Evolutionary conservation across 2,113 vertebrate species (phyloP).

Genomic region (Picathartes gymnocephalus): DNA sequence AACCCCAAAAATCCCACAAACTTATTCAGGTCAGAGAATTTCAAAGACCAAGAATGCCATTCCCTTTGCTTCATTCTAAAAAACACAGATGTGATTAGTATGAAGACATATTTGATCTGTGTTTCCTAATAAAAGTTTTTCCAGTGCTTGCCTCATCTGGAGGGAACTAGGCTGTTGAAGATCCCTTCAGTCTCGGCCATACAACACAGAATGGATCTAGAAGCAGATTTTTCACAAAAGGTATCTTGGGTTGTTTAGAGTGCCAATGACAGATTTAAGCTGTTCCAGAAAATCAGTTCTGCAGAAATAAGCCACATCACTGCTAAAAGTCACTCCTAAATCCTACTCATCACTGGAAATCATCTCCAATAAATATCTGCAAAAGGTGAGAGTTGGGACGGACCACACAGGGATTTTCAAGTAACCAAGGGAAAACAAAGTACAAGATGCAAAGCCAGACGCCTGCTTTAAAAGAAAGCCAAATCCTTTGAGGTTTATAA

Average conservation of each 20-base stretch:
- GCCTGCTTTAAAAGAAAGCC: background rate
- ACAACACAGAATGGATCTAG: rapidly evolving
- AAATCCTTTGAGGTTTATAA: constrained; percentile 5
- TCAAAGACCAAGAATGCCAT: background rate
- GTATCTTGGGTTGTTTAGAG: background rate
- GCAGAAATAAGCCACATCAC: background rate
- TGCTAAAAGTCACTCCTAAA: background rate
- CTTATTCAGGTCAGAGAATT: background rate
- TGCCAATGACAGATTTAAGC: background rate
- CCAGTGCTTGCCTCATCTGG: background rate
- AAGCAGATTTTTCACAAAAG: background rate
- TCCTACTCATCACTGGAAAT: background rate
- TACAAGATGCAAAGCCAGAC: background rate
- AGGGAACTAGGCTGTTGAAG: background rate
- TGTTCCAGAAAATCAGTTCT: background rate
- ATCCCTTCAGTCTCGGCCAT: background rate
- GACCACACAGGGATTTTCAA: background rate
- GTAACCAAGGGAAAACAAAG: background rate
- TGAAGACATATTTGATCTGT: background rate
- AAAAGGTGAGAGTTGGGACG: background rate
- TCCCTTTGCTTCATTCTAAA: background rate
- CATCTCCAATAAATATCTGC: background rate
- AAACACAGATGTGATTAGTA: background rate
- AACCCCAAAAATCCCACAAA: background rate
- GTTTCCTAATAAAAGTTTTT: background rate